These are phyloP conservation scores for Cecropterus lyciades DNA, from an alignment of 1,140 invertebrate species.

Conservation along the genomic window DNA sequence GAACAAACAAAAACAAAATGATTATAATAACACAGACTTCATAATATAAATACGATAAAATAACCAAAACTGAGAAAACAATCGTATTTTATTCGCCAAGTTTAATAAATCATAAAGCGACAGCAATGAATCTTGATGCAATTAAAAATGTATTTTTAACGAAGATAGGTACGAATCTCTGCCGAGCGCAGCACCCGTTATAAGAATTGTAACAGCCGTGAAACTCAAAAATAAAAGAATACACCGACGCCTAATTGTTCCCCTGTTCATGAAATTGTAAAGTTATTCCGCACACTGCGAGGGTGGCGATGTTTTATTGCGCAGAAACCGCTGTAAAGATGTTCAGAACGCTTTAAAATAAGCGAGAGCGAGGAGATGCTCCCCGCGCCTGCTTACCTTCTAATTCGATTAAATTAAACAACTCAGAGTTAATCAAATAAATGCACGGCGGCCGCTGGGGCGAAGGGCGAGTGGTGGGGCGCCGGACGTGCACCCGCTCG, in stretches of 20 bases:
- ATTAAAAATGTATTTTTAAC: slow-evolving; percentile 80
- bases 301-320: slow-evolving; percentile 81
- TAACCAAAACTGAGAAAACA: not conserved
- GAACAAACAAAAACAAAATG: no score
- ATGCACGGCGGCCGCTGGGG: slow-evolving; percentile 73
- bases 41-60: no score
- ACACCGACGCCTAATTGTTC: slow-evolving; percentile 79
- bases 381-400: slow-evolving; percentile 69
- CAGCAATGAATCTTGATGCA: slow-evolving; percentile 70
- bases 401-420: slow-evolving; percentile 84
- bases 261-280: slow-evolving; percentile 83
- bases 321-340: slow-evolving; percentile 83
- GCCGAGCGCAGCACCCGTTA: slow-evolving; percentile 50
- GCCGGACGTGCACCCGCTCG: slow-evolving; percentile 59
- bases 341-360: slow-evolving; percentile 80
- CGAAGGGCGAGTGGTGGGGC: slow-evolving; percentile 48
- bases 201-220: slow-evolving; percentile 73
- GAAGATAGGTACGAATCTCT: slow-evolving; percentile 74
- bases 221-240: slow-evolving; percentile 73
- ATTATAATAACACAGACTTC: no score
- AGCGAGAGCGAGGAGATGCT: slow-evolving; percentile 54
- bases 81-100: slow-evolving; percentile 22
- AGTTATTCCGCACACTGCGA: slow-evolving; percentile 72
- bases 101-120: slow-evolving; percentile 58
- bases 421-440: slow-evolving; percentile 84